phyloP scores from a whole-genome alignment of 2,888 invertebrate species.

The Eurois occulta region DNA sequence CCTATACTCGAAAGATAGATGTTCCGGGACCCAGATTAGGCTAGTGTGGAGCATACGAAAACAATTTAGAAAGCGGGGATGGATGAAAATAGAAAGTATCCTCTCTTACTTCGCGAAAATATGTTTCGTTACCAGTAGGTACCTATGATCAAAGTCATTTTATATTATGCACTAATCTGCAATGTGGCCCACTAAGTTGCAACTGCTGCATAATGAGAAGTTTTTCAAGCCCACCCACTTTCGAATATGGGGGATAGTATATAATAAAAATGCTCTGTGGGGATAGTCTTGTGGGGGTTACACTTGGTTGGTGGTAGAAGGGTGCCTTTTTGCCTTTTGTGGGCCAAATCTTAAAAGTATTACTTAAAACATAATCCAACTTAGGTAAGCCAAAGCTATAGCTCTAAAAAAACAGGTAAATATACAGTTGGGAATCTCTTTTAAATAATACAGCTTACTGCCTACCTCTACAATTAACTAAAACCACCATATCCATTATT shows the following conservation, averaged over 20 bases:
- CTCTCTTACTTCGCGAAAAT: not conserved
- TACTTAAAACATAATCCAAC: no score
- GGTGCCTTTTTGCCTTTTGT: no score
- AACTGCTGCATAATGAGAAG: not conserved
- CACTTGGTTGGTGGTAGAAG: no score
- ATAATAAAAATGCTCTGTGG: no score
- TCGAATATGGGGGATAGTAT: not conserved
- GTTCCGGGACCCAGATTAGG: not conserved
- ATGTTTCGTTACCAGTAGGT: not conserved
- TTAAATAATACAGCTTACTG: not conserved
- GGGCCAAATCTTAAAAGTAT: no score
- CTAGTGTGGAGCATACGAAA: not conserved
- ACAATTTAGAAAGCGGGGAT: not conserved
- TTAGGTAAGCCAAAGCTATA: no score
- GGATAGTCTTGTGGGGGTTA: not conserved
- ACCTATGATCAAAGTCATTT: no score
- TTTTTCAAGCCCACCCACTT: not conserved
- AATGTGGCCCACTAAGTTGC: no score
- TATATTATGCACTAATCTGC: not conserved
- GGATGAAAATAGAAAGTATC: not conserved
- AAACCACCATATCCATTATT: not conserved
- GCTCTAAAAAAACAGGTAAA: no score
- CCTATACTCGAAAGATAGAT: not conserved
- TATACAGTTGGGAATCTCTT: not conserved
- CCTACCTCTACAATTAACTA: not conserved